Evolutionary conservation across 2,113 vertebrate genomes (phyloP).

Genomic region (Ginglymostoma cirratum): DNA sequence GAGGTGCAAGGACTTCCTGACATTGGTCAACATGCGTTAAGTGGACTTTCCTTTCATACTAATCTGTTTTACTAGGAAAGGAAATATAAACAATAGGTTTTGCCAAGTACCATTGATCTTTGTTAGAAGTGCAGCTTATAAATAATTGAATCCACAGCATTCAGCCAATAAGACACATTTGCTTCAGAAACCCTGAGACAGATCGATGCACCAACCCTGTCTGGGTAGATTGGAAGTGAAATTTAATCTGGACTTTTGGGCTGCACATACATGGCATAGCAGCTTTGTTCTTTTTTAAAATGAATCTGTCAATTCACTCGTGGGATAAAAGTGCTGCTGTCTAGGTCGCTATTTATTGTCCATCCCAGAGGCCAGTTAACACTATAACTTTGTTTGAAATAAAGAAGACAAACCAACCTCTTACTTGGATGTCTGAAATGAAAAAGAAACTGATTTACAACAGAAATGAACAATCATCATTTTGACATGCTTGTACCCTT

Average conservation of each 20-base stretch:
- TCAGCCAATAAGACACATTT: background rate
- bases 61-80: background rate
- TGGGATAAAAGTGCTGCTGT: too few relatives aligned
- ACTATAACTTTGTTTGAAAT: background rate
- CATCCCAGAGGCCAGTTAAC: background rate
- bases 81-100: background rate
- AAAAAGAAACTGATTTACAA: background rate
- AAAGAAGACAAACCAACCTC: background rate
- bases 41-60: background rate
- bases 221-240: background rate
- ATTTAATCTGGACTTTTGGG: background rate
- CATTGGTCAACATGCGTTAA: background rate
- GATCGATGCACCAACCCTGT: background rate
- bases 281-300: background rate
- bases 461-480: background rate
- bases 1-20: constrained; percentile 3
- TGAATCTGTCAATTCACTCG: too few relatives aligned
- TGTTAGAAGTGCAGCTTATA: constrained; percentile 15
- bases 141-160: constrained; percentile 16
- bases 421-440: background rate
- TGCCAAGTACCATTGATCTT: constrained; percentile 30
- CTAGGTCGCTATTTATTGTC: too few relatives aligned
- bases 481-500: background rate
- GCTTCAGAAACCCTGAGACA: background rate
- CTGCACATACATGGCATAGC: background rate